A percentile compares a stretch with the other conserved stretches of the same genome.
Evolutionary conservation across 1,140 invertebrate species (phyloP).

Genomic region (Eufriesea mexicana): DNA sequence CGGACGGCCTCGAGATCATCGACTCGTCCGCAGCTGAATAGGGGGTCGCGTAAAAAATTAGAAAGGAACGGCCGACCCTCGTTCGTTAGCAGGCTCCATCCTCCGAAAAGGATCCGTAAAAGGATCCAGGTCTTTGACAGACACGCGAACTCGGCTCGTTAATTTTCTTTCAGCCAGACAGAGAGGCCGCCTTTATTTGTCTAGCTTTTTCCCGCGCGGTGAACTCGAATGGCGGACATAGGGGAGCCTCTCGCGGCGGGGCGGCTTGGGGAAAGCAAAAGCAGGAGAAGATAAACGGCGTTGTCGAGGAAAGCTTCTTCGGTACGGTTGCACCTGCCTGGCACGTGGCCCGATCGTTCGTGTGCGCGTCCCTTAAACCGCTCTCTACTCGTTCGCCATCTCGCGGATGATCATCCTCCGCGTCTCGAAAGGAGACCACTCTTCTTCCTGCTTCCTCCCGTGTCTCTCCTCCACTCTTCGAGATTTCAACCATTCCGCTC

Average conservation of each 20-base stretch:
- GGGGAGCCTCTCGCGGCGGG: too few species aligned
- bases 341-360: constrained; percentile 55
- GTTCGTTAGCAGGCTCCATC: constrained; percentile 30
- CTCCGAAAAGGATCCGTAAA: neutral
- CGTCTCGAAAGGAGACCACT: neutral
- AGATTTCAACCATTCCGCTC: constrained; percentile 52
- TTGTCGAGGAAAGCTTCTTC: constrained; percentile 40
- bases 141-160: constrained; percentile 61
- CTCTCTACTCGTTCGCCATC: constrained; percentile 34
- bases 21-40: neutral
- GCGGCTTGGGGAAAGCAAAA: constrained; percentile 21
- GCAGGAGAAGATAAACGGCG: constrained; percentile 57
- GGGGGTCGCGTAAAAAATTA: constrained; percentile 9
- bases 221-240: neutral
- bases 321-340: constrained; percentile 58
- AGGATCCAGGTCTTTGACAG: constrained; percentile 53
- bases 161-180: constrained; percentile 58
- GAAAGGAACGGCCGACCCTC: constrained; percentile 19
- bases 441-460: neutral
- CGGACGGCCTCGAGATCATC: neutral
- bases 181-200: constrained; percentile 43
- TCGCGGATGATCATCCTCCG: constrained; percentile 19
- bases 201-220: constrained; percentile 28
- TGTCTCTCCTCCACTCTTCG: constrained; percentile 17
- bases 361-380: constrained; percentile 38